Evolutionary conservation across 2,888 invertebrate genomes (phyloP).

Genomic region (Drosophila lutescens): DNA sequence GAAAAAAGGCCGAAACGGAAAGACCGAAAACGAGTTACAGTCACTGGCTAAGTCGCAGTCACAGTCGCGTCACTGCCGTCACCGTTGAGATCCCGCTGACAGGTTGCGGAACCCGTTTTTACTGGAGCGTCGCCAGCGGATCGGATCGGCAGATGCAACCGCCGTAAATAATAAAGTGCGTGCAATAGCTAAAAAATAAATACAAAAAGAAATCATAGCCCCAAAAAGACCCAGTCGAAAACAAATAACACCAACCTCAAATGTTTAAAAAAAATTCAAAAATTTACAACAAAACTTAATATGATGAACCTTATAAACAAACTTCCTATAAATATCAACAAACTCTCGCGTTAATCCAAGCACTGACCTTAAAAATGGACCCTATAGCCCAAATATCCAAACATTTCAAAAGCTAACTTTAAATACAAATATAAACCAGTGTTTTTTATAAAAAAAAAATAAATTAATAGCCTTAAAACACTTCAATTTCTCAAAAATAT

Average conservation of each 20-base stretch:
- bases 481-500: too few species aligned
- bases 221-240: not conserved
- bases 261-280: not conserved
- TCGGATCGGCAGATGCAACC: slow-evolving; percentile 35
- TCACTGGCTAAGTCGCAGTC: slow-evolving; percentile 6
- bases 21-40: slow-evolving; percentile 25
- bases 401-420: not conserved
- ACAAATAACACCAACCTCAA: not conserved
- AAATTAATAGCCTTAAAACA: too few species aligned
- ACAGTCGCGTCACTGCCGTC: slow-evolving; percentile 33
- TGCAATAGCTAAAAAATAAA: slow-evolving; percentile 24
- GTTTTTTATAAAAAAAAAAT: not conserved
- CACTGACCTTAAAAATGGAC: not conserved
- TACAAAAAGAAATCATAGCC: not conserved
- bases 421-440: not conserved
- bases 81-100: slow-evolving; percentile 57
- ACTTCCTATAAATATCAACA: not conserved
- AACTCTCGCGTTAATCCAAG: not conserved
- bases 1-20: slow-evolving; percentile 25
- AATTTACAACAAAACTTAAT: not conserved
- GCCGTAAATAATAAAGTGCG: slow-evolving; percentile 33
- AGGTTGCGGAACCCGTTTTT: slow-evolving; percentile 73
- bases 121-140: slow-evolving; percentile 24
- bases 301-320: not conserved
- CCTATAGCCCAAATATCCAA: too few species aligned